Conservation (phyloP, 2,797 vertebrate genomes). For the Myripristis murdjan region DNA sequence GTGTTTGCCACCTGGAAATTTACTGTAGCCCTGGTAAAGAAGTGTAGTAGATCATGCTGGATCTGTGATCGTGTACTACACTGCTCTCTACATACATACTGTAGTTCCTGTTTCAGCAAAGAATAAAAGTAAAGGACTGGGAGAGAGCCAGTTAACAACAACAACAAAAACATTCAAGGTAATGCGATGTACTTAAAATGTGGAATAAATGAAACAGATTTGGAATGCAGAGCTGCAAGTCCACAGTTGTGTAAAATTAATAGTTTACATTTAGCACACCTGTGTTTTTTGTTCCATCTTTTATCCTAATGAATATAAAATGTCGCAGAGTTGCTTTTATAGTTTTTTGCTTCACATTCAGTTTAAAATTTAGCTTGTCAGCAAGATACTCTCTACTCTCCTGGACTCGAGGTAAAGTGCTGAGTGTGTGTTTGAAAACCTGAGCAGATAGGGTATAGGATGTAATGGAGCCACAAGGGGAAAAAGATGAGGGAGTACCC, state of each 20-base stretch:
- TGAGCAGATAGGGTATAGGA: conserved; percentile 33
- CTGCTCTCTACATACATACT: not conserved
- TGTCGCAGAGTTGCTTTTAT: conserved; percentile 22
- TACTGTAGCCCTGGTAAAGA: not conserved
- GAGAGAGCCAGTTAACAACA: too few relatives aligned
- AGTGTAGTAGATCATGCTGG: not conserved
- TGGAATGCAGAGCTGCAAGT: not conserved
- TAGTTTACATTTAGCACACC: not conserved
- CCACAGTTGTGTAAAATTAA: not conserved
- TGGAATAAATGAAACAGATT: not conserved
- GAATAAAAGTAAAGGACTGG: too few relatives aligned
- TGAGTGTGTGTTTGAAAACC: conserved; percentile 51
- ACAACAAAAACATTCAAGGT: not conserved
- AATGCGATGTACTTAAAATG: not conserved
- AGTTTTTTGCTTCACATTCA: conserved; percentile 2
- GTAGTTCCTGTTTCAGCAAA: not conserved
- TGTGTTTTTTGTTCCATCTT: conserved; percentile 20
- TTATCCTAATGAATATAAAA: conserved; percentile 15
- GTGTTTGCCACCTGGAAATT: not conserved
- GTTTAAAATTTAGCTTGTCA: conserved; percentile 41
- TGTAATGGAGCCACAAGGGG: conserved; percentile 49
- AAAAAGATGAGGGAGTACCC: conserved; percentile 26
- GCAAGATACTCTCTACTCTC: conserved; percentile 25
- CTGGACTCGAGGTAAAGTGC: conserved; percentile 36
- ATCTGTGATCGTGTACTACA: not conserved